Conservation (phyloP, 53 echinoderm and acorn worm genomes). For the Holothuria leucospilota region DNA sequence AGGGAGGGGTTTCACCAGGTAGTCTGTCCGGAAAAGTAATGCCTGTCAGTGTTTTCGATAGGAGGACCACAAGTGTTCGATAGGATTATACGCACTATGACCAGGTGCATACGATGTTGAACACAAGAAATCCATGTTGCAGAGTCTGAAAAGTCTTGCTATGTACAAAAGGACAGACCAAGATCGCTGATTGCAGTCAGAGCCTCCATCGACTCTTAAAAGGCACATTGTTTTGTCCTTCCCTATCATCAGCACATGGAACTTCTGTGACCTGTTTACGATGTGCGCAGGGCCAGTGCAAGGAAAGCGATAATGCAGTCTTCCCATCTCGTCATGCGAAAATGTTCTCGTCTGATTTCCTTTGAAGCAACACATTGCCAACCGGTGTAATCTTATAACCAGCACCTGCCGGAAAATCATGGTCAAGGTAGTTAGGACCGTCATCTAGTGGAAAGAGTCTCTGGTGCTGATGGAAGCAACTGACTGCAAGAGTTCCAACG, state of each 20-base stretch:
- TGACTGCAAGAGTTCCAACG: slow-evolving; percentile 47
- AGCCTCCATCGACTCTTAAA: slow-evolving; percentile 32
- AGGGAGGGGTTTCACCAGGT: slow-evolving; percentile 30
- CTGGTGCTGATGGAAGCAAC: slow-evolving; percentile 53
- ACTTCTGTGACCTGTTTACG: slow-evolving; percentile 40
- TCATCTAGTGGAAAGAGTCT: slow-evolving; percentile 42
- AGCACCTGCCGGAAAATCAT: slow-evolving; percentile 55
- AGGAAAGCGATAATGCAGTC: slow-evolving; percentile 6
- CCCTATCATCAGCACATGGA: slow-evolving; percentile 4
- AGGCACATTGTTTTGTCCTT: slow-evolving; percentile 28
- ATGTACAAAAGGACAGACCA: slow-evolving; percentile 38
- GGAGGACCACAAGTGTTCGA: slow-evolving; percentile 66
- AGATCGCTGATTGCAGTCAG: slow-evolving; percentile 46
- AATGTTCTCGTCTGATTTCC: neutral
- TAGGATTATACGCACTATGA: slow-evolving; percentile 60
- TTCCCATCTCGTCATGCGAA: slow-evolving; percentile 22
- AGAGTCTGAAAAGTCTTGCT: neutral
- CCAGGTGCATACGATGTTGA: slow-evolving; percentile 51
- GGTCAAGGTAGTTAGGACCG: slow-evolving; percentile 54
- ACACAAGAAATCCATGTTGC: slow-evolving; percentile 60
- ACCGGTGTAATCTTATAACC: slow-evolving; percentile 53
- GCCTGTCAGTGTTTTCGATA: slow-evolving; percentile 43
- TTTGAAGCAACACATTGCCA: slow-evolving; percentile 44
- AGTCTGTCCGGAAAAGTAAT: slow-evolving; percentile 43
- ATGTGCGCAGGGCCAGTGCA: slow-evolving; percentile 51